Evolutionary conservation across 2,113 vertebrate genomes (phyloP), one percentile per base, ranked within the genome.

Genomic region (Lamprotornis superbus): DNA sequence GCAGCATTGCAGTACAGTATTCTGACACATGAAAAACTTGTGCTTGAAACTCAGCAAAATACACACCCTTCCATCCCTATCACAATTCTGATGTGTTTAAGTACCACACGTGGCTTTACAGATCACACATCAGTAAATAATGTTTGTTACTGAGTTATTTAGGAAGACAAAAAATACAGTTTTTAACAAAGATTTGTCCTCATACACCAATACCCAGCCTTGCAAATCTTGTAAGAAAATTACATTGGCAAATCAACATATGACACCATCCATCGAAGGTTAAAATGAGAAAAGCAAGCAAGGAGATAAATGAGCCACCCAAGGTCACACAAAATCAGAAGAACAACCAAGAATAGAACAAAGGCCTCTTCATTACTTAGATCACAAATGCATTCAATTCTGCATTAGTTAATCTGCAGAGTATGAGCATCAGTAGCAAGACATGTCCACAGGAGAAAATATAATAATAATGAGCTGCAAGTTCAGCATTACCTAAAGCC

Each of bases 331-430:
- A 95, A 91, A 95, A 95, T 95, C 90, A 95, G 91, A 83, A 77
- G 94, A 95, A 95, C 70, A 90, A 91, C 92, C 93, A 86, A 77
- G 90, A 93, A 93, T 76, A 97, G 95, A 94, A 95, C 93, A 95
- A 95, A 94, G 70, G 55, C 67, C 87, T 73, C 75, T 94, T 95
- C 93, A 91, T 91, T 95, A 90, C 61, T 94, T 80, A 91, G 78
- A 93, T 93, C 94, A 95, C 82, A 95, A 95, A 93, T 25, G 23
- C 67, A 96, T 91, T 90, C 5, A 1, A 91, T 92, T 95, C 95
- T 83, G 86, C 80, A 83, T 92, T 95, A 93, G 88, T 94, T 95
- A 93, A 94, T 92, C 86, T 91, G 60, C 79, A 89, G 79, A 92
- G 44, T 22, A n/a, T 71, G 74, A 75, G 65, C 80, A 94, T 89